These are phyloP conservation scores for Metaphire vulgaris DNA, from an alignment of 1,140 invertebrate genomes.

Conservation along the genomic window DNA sequence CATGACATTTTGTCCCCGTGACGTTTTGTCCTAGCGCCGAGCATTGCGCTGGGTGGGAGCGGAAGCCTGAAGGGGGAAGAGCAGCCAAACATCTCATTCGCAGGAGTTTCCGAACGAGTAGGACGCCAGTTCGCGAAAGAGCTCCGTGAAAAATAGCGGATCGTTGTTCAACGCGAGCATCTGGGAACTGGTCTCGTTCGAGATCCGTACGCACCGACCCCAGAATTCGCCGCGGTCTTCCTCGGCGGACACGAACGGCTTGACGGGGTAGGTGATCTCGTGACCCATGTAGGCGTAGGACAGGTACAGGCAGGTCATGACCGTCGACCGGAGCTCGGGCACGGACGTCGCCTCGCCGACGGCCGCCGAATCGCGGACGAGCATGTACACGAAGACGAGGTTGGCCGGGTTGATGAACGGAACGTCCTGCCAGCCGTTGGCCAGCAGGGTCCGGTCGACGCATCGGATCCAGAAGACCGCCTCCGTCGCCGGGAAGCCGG, in stretches of 20 bases:
- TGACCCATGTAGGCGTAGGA: constrained; percentile 91
- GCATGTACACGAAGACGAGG: constrained; percentile 98
- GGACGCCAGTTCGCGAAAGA: constrained; percentile 12
- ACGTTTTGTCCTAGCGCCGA: no score
- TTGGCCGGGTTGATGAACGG: constrained; percentile 99
- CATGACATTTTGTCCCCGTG: no score
- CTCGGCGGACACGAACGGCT: constrained; percentile 5
- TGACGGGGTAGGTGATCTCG: constrained; percentile 90
- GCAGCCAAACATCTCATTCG: no score
- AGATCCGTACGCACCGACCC: constrained; percentile 10
- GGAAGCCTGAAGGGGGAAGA: no score
- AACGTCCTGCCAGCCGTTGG: constrained; percentile 91
- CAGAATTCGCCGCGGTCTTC: constrained; percentile 14
- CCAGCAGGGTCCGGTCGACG: constrained; percentile 17
- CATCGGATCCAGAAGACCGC: constrained; percentile 13
- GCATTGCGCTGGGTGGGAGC: no score
- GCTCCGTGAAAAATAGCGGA: constrained; percentile 10
- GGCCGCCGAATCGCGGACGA: constrained; percentile 68
- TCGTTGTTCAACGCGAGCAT: constrained; percentile 18
- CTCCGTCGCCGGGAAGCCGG: constrained; percentile 14
- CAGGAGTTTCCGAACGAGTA: constrained; percentile 3
- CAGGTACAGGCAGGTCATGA: constrained; percentile 93
- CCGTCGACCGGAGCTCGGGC: constrained; percentile 75
- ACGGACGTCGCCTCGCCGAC: constrained; percentile 52
- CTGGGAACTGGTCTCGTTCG: constrained; percentile 4